phyloP scores from a whole-genome alignment of 2,113 vertebrate species.

The Odocoileus virginianus region DNA sequence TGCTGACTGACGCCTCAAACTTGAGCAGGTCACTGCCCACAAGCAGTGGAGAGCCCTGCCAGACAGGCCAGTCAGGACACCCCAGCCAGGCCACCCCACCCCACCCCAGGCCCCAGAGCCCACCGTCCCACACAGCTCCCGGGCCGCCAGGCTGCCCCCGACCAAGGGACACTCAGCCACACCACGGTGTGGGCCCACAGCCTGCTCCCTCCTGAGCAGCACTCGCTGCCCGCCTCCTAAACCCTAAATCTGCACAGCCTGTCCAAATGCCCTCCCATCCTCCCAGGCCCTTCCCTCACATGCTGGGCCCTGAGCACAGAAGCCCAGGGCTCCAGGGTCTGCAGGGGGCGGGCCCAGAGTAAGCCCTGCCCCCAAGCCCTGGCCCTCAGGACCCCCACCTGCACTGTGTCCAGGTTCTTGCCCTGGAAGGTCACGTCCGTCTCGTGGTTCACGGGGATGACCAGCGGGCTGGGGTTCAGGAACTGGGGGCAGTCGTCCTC shows the following conservation, averaged over 20 bases:
- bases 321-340: no score
- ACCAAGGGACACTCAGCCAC: accelerated
- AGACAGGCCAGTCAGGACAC: background rate
- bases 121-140: accelerated
- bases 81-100: accelerated
- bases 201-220: accelerated
- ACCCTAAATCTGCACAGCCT: accelerated
- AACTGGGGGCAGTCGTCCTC: slow-evolving; percentile 91
- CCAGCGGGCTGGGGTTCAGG: slow-evolving; percentile 82
- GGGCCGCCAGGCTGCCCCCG: accelerated
- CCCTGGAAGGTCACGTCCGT: slow-evolving; percentile 89
- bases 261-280: background rate
- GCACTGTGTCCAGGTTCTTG: slow-evolving; percentile 84
- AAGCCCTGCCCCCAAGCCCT: no score
- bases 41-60: slow-evolving; percentile 30
- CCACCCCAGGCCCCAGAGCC: background rate
- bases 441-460: slow-evolving; percentile 87
- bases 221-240: background rate
- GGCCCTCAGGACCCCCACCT: slow-evolving; percentile 52
- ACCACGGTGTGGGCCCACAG: accelerated
- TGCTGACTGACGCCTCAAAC: slow-evolving; percentile 72
- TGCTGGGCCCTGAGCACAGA: background rate
- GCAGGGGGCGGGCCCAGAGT: background rate
- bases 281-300: no score
- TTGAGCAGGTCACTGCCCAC: slow-evolving; percentile 78